Percentiles rank a stretch among this genome's conserved stretches.
phyloP scores from a whole-genome alignment of 2,797 vertebrate species.

The Etheostoma perlongum region DNA sequence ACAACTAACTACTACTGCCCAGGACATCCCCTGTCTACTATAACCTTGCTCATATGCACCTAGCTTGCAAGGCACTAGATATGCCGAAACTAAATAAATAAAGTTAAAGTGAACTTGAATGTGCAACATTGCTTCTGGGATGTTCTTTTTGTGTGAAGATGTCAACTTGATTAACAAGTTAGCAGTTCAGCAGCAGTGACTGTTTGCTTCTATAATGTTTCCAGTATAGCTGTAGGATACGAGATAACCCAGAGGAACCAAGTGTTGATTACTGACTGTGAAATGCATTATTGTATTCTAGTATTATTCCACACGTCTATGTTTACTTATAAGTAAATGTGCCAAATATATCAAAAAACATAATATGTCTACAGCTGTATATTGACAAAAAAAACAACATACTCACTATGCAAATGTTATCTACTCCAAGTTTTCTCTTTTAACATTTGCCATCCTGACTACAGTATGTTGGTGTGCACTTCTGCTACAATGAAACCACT shows the following conservation, averaged over 20 bases:
- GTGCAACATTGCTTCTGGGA: slow-evolving; percentile 27
- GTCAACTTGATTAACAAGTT: slow-evolving; percentile 44
- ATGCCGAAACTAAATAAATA: slow-evolving; percentile 4
- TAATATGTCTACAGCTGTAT: background rate
- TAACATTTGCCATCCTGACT: slow-evolving; percentile 3
- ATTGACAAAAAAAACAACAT: slow-evolving; percentile 1
- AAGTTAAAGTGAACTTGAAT: slow-evolving; percentile 13
- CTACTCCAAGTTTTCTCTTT: background rate
- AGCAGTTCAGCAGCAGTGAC: slow-evolving; percentile 18
- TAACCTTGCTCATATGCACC: slow-evolving; percentile 50
- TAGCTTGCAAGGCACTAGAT: slow-evolving; percentile 29
- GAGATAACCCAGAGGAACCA: background rate
- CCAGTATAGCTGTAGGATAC: slow-evolving; percentile 5
- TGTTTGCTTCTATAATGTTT: slow-evolving; percentile 19
- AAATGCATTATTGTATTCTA: slow-evolving; percentile 9
- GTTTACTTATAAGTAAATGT: background rate
- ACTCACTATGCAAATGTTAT: background rate
- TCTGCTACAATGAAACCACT: background rate
- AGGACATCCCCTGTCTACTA: slow-evolving; percentile 14
- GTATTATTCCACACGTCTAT: slow-evolving; percentile 1
- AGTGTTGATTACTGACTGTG: slow-evolving; percentile 16
- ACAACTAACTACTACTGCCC: slow-evolving; percentile 33
- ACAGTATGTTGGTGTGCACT: background rate
- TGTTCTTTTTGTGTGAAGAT: slow-evolving; percentile 23
- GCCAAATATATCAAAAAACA: background rate